Evolutionary conservation across 2,888 invertebrate species (phyloP).

Genomic region (Xestia c-nigrum): DNA sequence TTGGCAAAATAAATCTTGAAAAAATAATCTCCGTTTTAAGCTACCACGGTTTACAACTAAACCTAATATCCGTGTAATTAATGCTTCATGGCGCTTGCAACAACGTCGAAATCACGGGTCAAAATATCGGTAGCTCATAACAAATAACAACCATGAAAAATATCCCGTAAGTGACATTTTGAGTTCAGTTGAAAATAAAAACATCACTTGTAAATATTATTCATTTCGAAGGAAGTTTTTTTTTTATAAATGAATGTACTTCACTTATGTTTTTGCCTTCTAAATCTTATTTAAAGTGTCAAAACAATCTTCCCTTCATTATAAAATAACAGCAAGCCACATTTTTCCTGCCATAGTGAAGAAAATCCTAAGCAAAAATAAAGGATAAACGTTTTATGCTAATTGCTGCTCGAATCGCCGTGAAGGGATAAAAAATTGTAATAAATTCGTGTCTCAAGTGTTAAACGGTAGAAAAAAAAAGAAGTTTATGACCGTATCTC

Average conservation of each 20-base stretch:
- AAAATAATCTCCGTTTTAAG: no score
- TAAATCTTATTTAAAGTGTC: background rate
- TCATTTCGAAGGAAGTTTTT: no score
- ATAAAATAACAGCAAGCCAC: background rate
- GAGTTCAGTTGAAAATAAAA: no score
- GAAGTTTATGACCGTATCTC: constrained; percentile 54
- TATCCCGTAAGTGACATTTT: no score
- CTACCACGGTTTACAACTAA: no score
- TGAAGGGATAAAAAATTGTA: constrained; percentile 67
- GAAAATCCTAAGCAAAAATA: constrained; percentile 10
- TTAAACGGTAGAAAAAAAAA: constrained; percentile 54
- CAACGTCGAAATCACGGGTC: no score
- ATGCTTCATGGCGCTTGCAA: no score
- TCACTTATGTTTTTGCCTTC: background rate
- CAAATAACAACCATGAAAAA: no score
- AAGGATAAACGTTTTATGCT: constrained; percentile 61
- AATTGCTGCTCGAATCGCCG: constrained; percentile 62
- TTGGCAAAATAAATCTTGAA: background rate
- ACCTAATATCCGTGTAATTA: no score
- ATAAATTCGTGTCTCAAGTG: constrained; percentile 62
- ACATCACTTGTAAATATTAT: no score
- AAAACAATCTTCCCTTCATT: background rate
- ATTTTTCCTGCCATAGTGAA: background rate
- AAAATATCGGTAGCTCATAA: no score
- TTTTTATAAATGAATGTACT: no score